These are phyloP conservation scores for Gracilinanus agilis DNA, from an alignment of 2,113 vertebrate genomes.

Conservation along the genomic window DNA sequence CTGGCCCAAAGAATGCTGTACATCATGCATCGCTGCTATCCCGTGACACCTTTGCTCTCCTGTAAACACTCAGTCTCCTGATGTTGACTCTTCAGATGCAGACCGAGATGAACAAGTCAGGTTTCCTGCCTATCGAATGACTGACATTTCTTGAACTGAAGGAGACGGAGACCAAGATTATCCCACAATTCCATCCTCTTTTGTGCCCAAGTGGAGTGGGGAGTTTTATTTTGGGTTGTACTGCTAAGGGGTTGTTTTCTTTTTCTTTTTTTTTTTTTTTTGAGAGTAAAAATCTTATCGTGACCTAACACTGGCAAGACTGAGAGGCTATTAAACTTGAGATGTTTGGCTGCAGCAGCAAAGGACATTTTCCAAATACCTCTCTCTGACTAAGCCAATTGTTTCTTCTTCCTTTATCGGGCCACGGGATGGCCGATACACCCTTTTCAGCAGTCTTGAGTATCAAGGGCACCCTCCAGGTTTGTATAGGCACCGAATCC, in stretches of 20 bases:
- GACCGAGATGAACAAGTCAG: slow-evolving; percentile 1
- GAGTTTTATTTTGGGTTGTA: not conserved
- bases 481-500: not conserved
- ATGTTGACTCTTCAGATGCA: not conserved
- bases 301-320: slow-evolving; percentile 45
- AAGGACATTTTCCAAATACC: slow-evolving; percentile 62
- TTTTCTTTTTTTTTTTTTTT: slow-evolving; percentile 68
- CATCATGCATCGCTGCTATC: not conserved
- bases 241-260: not conserved
- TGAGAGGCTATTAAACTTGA: slow-evolving; percentile 55
- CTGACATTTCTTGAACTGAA: slow-evolving; percentile 31
- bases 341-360: slow-evolving; percentile 57
- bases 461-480: slow-evolving; percentile 22
- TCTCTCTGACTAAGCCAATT: slow-evolving; percentile 47
- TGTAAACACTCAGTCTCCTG: not conserved
- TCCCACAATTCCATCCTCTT: slow-evolving; percentile 42
- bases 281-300: slow-evolving; percentile 54
- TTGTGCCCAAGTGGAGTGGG: slow-evolving; percentile 58
- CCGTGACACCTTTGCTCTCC: not conserved
- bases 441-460: slow-evolving; percentile 38
- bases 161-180: slow-evolving; percentile 22
- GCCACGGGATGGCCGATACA: not conserved
- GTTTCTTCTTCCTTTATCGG: slow-evolving; percentile 15
- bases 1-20: not conserved
- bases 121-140: not conserved